Evolutionary conservation across 2,113 vertebrate species (phyloP).

Genomic region (Daubentonia madagascariensis): DNA sequence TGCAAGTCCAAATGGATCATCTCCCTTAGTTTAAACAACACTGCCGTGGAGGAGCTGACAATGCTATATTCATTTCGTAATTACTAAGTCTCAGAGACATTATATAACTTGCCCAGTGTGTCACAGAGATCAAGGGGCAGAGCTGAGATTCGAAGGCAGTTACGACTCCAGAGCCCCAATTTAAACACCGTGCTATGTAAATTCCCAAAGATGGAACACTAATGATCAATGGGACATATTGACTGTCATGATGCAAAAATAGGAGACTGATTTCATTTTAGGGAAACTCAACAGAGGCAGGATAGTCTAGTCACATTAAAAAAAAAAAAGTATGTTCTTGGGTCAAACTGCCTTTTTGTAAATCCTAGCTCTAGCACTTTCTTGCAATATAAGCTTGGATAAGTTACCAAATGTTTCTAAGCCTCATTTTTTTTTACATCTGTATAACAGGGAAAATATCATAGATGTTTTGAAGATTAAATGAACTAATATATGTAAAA

Average conservation of each 20-base stretch:
- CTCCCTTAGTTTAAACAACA: neutral
- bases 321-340: neutral
- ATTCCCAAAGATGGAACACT: neutral
- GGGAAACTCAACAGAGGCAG: neutral
- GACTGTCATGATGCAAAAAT: neutral
- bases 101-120: neutral
- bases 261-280: neutral
- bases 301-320: neutral
- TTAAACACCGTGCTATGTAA: neutral
- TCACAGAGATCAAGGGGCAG: neutral
- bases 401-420: neutral
- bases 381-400: neutral
- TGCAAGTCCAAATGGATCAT: too few species aligned
- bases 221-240: neutral
- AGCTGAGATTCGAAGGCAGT: neutral
- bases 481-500: neutral
- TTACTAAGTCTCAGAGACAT: neutral
- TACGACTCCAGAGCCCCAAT: neutral
- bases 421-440: neutral
- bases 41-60: neutral
- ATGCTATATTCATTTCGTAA: neutral
- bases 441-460: neutral
- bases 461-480: constrained; percentile 4
- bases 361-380: neutral
- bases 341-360: neutral